Base-by-base conservation (phyloP, 2,888 invertebrate genomes). In the Sympetrum striolatum region DNA sequence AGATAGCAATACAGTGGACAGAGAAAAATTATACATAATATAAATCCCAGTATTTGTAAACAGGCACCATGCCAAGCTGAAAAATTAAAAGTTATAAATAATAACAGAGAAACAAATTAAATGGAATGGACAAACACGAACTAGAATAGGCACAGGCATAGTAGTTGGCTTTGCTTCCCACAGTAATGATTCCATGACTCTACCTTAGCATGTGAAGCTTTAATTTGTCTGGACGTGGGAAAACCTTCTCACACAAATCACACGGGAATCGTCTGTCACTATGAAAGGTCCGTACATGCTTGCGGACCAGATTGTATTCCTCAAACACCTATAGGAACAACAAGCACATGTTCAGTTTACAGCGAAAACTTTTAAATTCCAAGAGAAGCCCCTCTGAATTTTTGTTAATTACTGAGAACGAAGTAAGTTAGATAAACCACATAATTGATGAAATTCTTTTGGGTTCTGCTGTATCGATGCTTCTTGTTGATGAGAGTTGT, bases 221-320 rank as follows among this genome's bases (percentile, higher is more conserved):
- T 44, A 95, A 92, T 91, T 95, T 95, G 92, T 95, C 95, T 18
- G 94, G 93, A 44, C 95, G 93, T 8, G 95, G 94, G 92, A 95
- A 95, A 53, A 93, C 93, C 92, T 94, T 94, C 58, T 93, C 93
- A 92, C 95, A 95, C 73, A 94, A 93, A 14, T 93, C 92, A 92
- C 95, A 95, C 3, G 93, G 93, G 92, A 93, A 94, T 90, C 93
- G 93, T 90, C 93, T 93, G 90, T 94, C 94, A 12, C 94, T 94
- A 92, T 95, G 95, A 92, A 94, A 94, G 10, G 94, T 93, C 90
- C 94, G 93, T 91, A 95, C 94, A 92, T 95, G 95, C 92, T 94
- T 94, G 25, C 94, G 93, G 53, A 95, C 93, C 91, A 93, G 93
- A 90, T 93, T 93, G 92, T 94, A 95, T 90, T 94, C 94, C 14